Base-by-base conservation (phyloP, 2,888 invertebrate species). In the Malacosoma neustria region DNA sequence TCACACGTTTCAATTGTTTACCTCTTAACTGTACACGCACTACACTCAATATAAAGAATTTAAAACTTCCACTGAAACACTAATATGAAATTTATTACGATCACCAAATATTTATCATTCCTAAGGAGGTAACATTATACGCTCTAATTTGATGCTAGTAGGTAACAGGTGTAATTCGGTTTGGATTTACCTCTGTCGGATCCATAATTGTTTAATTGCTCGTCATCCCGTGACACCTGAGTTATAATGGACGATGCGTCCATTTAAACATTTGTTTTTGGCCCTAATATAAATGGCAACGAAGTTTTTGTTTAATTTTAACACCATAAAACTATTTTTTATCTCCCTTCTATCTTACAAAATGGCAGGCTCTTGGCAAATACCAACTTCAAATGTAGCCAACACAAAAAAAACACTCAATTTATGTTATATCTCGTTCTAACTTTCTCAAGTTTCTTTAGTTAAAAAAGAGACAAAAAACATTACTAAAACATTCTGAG, bases 191-290 rank as follows among this genome's bases (percentile, higher is more conserved):
- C 95, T 95, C 96, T 95, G 89, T 95, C 96, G 89, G 92, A 89
- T 87, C 92, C 90, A 90, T 92, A 93, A 89, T 92, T 94, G 89
- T 93, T 95, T 88, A 95, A 90, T 89, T 94, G 93, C 88, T 96
- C 96, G 91, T 96, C 96, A 92, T 97, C 96, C 90, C 96, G 93
- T 89, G 94, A 94, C 91, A 96, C 97, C 92, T 96, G 96, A 88
- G 96, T 96, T 88, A 97, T 97, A 90, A 97, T 96, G 93, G 96
- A 97, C 94, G 96, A 94, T 92, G 95, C 95, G 95, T 97, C 97
- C 97, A 96, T 96, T 87, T 87, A 87, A 82, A 85, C 86, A 87
- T 87, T 85, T 85, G 81, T 75, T 86, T 77, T 72, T 72, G 68
- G 77, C 74, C 82, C 64, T 79, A 74, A 69, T 69, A 75, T 61